Evolutionary conservation across 2,888 invertebrate genomes (phyloP), one percentile per base, ranked within the genome.

Genomic region (Trichogramma dendrolimi): DNA sequence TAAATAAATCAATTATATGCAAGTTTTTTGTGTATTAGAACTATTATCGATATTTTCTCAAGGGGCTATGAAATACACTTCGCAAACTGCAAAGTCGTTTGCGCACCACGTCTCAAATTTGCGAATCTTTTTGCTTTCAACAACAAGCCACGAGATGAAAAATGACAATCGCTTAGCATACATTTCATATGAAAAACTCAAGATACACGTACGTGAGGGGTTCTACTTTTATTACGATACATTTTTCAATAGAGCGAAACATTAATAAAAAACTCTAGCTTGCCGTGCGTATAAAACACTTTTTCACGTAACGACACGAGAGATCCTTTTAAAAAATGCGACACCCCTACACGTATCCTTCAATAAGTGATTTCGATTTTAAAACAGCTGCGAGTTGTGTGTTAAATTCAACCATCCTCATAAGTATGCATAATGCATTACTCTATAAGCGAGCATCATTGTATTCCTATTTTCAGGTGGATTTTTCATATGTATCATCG

Each of bases 381-480:
- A 67, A 63, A 64, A 64, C 58, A 43, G 5, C 7, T 43, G 44
- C 14, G 41, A 1, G 38, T 27, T 47, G 11, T 47, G 39, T 41
- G 43, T 39, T 7, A 40, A 27, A 27, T 27, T 27, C 27, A 27
- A 27, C 27, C 27, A 27, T 46, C n/a, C n/a, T 46, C 46, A 46
- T 10, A 46, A 46, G 67, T 69, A 71, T 72, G 72, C 72, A 74
- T 74, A 73, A 77, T 79, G 77, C 77, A 79, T 76, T 71, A 73
- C 70, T 68, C 72, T 75, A 72, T 68, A 71, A 65, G 71, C 67
- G 71, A 75, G 79, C 78, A 79, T 79, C 78, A 79, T 79, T 74
- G 75, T 77, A 78, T 78, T 75, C 72, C 78, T 75, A 79, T 79
- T 78, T 75, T 71, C 14, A 51, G 55, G 27, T 46, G 27, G 43